Conservation (phyloP, 2,888 invertebrate species). For the Stratiomys singularior region DNA sequence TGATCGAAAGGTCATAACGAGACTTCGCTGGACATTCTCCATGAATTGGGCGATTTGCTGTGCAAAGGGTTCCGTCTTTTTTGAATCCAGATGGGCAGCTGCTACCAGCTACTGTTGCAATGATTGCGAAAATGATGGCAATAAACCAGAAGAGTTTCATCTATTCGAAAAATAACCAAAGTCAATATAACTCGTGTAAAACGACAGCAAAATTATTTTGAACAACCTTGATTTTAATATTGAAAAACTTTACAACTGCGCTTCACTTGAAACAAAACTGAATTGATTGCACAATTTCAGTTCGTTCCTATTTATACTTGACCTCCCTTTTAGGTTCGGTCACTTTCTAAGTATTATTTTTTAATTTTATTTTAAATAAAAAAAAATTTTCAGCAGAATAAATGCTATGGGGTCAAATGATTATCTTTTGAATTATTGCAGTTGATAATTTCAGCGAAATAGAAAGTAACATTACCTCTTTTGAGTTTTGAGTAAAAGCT, state of each 20-base stretch:
- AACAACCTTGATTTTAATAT: not conserved
- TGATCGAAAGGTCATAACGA: slow-evolving; percentile 56
- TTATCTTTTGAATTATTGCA: slow-evolving; percentile 32
- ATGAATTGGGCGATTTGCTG: slow-evolving; percentile 57
- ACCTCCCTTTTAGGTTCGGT: not conserved
- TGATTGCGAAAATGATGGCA: slow-evolving; percentile 58
- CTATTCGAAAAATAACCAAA: not conserved
- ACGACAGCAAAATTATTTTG: not conserved
- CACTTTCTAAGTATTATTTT: not conserved
- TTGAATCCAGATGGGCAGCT: slow-evolving; percentile 57
- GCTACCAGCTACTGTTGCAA: slow-evolving; percentile 56
- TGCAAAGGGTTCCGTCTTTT: slow-evolving; percentile 54
- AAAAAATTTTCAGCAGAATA: not conserved
- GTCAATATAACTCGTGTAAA: not conserved
- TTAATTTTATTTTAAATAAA: not conserved
- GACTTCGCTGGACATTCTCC: slow-evolving; percentile 61
- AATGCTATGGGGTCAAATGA: slow-evolving; percentile 10
- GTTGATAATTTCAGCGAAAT: slow-evolving; percentile 1
- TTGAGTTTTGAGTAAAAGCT: too few relatives aligned
- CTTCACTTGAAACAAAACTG: not conserved
- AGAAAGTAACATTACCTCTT: not conserved
- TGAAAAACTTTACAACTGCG: not conserved
- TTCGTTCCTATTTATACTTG: slow-evolving; percentile 5
- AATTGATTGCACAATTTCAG: not conserved
- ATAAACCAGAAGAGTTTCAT: slow-evolving; percentile 60